Evolutionary conservation across 2,888 invertebrate genomes (phyloP), one percentile per base, ranked within the genome.

Genomic region (Xiphydria camelus): DNA sequence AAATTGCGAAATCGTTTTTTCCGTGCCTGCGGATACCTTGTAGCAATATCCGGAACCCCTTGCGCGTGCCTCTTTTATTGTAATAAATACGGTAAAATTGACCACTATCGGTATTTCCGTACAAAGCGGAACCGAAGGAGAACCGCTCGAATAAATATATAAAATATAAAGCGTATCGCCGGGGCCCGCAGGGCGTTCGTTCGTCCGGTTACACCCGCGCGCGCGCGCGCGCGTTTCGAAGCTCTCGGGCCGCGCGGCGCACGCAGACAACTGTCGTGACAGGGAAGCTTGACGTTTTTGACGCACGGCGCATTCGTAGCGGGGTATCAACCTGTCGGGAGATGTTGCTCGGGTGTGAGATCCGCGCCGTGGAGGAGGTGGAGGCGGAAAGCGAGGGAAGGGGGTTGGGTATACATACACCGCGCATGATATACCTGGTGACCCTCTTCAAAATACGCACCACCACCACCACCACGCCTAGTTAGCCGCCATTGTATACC

Each of bases 361-460:
- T 47, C 48, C 41, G 36, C 25, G 52, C n/a, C n/a, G n/a, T n/a
- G n/a, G n/a, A n/a, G n/a, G n/a, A n/a, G n/a, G n/a, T n/a, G n/a
- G n/a, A n/a, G n/a, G n/a, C n/a, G n/a, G n/a, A n/a, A n/a, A n/a
- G n/a, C n/a, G n/a, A n/a, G n/a, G n/a, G n/a, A n/a, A n/a, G n/a
- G n/a, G n/a, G n/a, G n/a, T n/a, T 51, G 47, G 41, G 49, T 51
- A 47, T 47, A 50, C 57, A 54, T 55, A 58, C 47, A 49, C 43
- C 36, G 41, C 34, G 34, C 31, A 37, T 61, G 56, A 50, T 52
- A 54, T 62, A 66, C 64, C 39, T 60, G 64, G 66, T 66, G 68
- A 68, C 68, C 70, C 69, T 71, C 66, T 64, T 69, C 67, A 70
- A 64, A 66, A 46, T 48, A 40, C 38, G 39, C 47, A 55, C 57